Conservation (phyloP, 2,888 invertebrate species). For the Ichneumoninae sp. region DNA sequence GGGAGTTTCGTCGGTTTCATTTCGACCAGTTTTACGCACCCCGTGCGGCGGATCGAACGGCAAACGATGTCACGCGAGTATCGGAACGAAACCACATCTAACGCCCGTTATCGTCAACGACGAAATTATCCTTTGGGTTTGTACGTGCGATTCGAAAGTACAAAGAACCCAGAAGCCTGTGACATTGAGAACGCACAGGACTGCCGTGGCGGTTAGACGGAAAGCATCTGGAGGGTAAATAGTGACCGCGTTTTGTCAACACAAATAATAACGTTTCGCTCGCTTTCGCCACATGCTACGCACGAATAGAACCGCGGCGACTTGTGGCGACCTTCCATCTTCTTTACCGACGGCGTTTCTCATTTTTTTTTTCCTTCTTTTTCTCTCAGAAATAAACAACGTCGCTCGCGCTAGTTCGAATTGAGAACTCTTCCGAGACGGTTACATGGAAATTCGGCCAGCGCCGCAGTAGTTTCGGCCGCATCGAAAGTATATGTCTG, state of each 20-base stretch:
- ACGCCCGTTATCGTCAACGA: background rate
- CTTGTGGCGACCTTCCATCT: background rate
- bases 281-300: no score
- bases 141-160: no score
- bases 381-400: slow-evolving; percentile 2
- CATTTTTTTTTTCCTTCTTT: background rate
- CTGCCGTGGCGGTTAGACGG: no score
- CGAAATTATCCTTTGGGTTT: background rate
- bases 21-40: background rate
- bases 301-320: background rate
- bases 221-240: no score
- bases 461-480: slow-evolving; percentile 13
- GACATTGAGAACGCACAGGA: no score
- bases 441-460: background rate
- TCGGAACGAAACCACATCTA: background rate
- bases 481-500: slow-evolving; percentile 17
- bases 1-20: slow-evolving; percentile 63
- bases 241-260: no score
- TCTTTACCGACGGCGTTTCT: background rate
- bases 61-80: no score
- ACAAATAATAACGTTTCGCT: no score
- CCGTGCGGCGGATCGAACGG: background rate
- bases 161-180: no score
- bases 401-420: slow-evolving; percentile 28
- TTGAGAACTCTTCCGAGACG: slow-evolving; percentile 8